Percentiles rank a stretch among this genome's conserved stretches.
These are phyloP conservation scores for Alcedo quadribrachys DNA, from an alignment of 2,797 vertebrate genomes.

Conservation along the genomic window DNA sequence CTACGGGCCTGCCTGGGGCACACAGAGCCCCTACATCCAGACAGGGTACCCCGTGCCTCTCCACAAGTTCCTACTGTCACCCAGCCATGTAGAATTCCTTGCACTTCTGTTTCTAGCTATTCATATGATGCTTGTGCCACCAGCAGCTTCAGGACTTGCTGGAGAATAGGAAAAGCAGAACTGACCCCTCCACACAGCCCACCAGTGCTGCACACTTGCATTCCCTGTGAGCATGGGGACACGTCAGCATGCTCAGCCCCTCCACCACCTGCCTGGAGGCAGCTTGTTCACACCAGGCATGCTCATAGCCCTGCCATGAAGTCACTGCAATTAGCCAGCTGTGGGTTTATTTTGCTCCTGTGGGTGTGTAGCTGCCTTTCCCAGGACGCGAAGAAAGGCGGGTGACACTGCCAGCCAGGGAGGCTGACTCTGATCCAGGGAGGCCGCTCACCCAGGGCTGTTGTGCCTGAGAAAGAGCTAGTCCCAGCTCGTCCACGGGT, in stretches of 20 bases:
- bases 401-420: background rate
- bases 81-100: background rate
- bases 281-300: background rate
- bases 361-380: slow-evolving; percentile 53
- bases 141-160: background rate
- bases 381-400: background rate
- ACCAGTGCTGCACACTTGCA: rapidly evolving
- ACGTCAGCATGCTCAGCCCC: background rate
- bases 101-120: background rate
- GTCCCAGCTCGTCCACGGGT: background rate
- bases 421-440: background rate
- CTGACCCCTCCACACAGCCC: background rate
- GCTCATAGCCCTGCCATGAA: slow-evolving; percentile 3
- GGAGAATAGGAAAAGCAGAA: background rate
- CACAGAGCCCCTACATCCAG: background rate
- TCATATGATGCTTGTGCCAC: background rate
- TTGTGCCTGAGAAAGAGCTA: background rate
- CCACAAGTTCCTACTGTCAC: background rate
- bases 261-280: background rate
- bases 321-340: slow-evolving; percentile 22
- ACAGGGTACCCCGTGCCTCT: rapidly evolving
- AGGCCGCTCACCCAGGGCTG: background rate
- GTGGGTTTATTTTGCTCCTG: background rate
- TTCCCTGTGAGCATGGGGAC: background rate
- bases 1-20: background rate